Conservation (phyloP, 2,113 vertebrate genomes). For the Apteryx owenii region DNA sequence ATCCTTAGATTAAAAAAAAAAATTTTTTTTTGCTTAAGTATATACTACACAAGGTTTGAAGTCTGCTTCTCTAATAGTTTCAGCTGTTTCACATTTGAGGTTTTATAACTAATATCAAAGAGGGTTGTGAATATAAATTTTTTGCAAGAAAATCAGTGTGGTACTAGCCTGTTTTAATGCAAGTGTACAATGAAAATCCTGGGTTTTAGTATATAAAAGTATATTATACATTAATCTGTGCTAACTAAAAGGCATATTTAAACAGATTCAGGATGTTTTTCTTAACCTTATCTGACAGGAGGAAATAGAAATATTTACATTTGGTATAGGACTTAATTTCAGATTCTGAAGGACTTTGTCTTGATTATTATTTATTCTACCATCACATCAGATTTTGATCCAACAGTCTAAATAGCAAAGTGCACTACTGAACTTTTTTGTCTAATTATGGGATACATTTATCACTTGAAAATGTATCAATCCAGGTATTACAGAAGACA, state of each 20-base stretch:
- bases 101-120: background rate
- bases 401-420: slow-evolving; percentile 14
- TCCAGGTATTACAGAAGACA: background rate
- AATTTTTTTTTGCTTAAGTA: too few relatives aligned
- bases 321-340: background rate
- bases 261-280: background rate
- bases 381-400: background rate
- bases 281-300: background rate
- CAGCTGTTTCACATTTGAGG: background rate
- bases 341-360: background rate
- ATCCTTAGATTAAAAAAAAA: background rate
- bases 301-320: background rate
- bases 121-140: background rate
- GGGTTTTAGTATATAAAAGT: background rate
- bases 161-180: background rate
- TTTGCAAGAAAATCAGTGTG: background rate
- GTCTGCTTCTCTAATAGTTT: background rate
- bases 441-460: slow-evolving; percentile 3
- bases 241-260: background rate
- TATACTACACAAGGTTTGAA: background rate
- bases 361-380: background rate
- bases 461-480: background rate
- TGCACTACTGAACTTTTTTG: background rate
- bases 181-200: background rate
- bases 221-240: background rate